Base-by-base conservation (phyloP, 92 coral and sea anemone species). In the Siderastrea radians region DNA sequence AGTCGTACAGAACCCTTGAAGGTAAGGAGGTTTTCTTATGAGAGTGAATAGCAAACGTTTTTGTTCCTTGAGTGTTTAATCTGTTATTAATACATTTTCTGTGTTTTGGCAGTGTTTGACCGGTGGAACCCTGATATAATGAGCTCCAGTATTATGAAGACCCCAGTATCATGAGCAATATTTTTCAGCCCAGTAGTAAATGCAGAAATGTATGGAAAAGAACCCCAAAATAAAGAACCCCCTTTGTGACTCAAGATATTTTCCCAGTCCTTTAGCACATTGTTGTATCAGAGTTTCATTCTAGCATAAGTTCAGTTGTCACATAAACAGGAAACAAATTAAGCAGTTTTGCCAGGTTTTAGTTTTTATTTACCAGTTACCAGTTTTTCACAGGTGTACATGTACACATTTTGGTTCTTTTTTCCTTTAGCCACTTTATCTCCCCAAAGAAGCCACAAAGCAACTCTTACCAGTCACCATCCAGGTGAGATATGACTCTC, bases 1-100 rank as follows among this genome's bases (percentile, higher is more conserved):
- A 90, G 94, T 86, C 94, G 95, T 59, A 87, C 96, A 13, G 97
- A 95, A 82, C 93, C 94, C 8, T 75, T 93, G 61, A 92, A 92
- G 96, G 95, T 93, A 77, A 38, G 47, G 38, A 38, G 7, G 45
- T 17, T 51, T 19, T 38, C 5, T 0, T 1, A 54, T 13, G 11
- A 16, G 26, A 49, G 59, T 10, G 59, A 47, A 48, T 15, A n/a
- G 11, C 38, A 13, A 16, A 61, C 15, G 0, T 26, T 26, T 26
- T 26, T 26, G 38, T 26, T 26, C 38, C 38, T 26, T 26, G 38
- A 26, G 38, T 26, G 38, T 26, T 26, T 26, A 26, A 26, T 26
- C 38, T 26, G 38, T 26, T 26, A 0, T 26, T 26, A 26, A 26
- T 26, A 26, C 38, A 26, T 26, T 26, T 26, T 26, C 38, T 26